These are phyloP conservation scores for Alca torda DNA, from an alignment of 2,797 vertebrate genomes.

Conservation along the genomic window DNA sequence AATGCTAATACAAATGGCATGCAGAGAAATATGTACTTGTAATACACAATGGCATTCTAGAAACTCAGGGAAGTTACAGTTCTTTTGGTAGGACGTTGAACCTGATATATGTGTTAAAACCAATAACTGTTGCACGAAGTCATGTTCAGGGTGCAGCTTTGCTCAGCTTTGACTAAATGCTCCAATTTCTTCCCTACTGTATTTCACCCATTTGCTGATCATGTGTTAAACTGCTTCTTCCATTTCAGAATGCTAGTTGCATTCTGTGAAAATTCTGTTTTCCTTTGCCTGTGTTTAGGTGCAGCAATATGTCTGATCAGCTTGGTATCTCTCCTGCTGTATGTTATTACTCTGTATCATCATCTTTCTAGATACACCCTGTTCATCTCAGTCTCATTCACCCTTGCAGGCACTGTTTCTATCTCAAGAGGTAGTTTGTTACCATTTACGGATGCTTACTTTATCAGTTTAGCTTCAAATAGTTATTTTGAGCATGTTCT, in stretches of 20 bases:
- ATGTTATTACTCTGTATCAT: not conserved
- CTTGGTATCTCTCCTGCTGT: not conserved
- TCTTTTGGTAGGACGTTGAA: not conserved
- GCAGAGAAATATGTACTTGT: not conserved
- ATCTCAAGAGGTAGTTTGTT: not conserved
- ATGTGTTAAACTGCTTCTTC: not conserved
- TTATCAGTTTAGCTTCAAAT: conserved; percentile 15
- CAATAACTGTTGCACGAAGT: not conserved
- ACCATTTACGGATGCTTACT: not conserved
- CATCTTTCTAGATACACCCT: not conserved
- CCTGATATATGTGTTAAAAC: not conserved
- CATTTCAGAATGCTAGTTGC: not conserved
- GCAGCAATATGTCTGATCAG: not conserved
- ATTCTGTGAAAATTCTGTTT: not conserved
- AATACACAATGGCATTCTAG: not conserved
- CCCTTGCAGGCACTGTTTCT: not conserved
- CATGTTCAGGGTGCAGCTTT: not conserved
- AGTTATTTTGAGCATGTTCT: conserved; percentile 20
- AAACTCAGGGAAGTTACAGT: not conserved
- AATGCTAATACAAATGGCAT: not conserved
- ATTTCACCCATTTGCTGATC: not conserved
- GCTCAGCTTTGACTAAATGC: not conserved
- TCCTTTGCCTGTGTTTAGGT: not conserved
- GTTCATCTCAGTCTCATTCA: not conserved
- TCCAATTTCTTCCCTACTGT: not conserved